Evolutionary conservation across 2,888 invertebrate genomes (phyloP), one percentile per base, ranked within the genome.

Genomic region (Papilio elwesi): DNA sequence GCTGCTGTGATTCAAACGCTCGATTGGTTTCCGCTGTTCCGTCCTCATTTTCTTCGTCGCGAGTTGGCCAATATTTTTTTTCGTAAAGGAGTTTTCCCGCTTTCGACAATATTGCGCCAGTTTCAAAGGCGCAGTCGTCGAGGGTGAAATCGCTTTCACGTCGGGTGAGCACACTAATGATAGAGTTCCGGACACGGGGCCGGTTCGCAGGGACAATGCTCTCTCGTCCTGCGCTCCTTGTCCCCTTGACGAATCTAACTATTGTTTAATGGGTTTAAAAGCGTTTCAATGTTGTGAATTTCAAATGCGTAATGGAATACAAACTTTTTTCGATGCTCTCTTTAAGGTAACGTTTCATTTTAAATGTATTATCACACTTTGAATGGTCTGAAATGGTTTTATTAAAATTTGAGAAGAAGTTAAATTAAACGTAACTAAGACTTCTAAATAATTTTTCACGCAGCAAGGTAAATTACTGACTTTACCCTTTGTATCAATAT

Each of bases 151-250:
- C 92, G 89, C 89, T 93, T 93, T 92, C 91, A 86, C 89, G 90
- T 90, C 85, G 93, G 92, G 89, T 91, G 93, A 92, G 83, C 93
- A 93, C 91, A 91, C 92, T 93, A 93, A 93, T 93, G 93, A 93
- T 91, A 86, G 89, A 90, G 92, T 93, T 93, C 93, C 93, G 92
- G 83, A 85, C 84, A 82, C 80, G 79, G 83, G 78, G 83, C 81
- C 86, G 85, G 79, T 79, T 83, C 82, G 81, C 77, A 74, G 77
- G 74, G 74, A 76, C 77, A 77, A 75, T 76, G 78, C 74, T 77
- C 78, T 75, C 77, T 70, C 57, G 71, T 57, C 71, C 57, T 71
- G 72, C 74, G 72, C 74, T 78, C 80, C 82, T 76, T 80, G 76
- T 78, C 88, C 87, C 89, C 90, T 92, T 90, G 87, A 89, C 87